These are phyloP conservation scores for Galendromus occidentalis DNA, from an alignment of 1,140 invertebrate species.

Conservation along the genomic window DNA sequence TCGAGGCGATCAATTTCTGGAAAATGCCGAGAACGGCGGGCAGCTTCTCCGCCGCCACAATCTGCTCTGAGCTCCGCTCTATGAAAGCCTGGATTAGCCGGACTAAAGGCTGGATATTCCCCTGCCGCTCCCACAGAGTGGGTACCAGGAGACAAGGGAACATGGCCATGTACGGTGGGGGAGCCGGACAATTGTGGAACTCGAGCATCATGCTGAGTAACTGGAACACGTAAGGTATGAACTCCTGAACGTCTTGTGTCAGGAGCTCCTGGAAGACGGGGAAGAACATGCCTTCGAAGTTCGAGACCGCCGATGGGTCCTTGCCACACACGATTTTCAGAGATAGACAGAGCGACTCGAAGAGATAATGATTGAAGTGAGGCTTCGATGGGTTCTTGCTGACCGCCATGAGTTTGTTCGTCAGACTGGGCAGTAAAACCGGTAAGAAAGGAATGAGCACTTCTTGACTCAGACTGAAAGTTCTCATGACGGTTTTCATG, in stretches of 20 bases:
- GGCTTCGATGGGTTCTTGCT: slow-evolving; percentile 83
- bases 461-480: slow-evolving; percentile 57
- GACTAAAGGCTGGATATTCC: slow-evolving; percentile 75
- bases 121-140: slow-evolving; percentile 70
- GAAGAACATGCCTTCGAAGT: slow-evolving; percentile 75
- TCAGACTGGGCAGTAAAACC: slow-evolving; percentile 57
- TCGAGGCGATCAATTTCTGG: slow-evolving; percentile 86
- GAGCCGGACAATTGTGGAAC: slow-evolving; percentile 39
- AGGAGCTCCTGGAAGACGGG: slow-evolving; percentile 81
- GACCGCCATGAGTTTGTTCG: slow-evolving; percentile 57
- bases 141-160: slow-evolving; percentile 71
- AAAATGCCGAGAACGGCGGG: slow-evolving; percentile 75
- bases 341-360: slow-evolving; percentile 71
- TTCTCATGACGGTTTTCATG: slow-evolving; percentile 89
- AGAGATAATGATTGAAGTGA: slow-evolving; percentile 92
- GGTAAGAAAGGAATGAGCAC: slow-evolving; percentile 55
- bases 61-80: slow-evolving; percentile 45
- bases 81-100: slow-evolving; percentile 68
- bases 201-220: slow-evolving; percentile 77
- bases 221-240: slow-evolving; percentile 94
- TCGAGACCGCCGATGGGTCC: slow-evolving; percentile 51
- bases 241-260: slow-evolving; percentile 83
- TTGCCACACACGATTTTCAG: slow-evolving; percentile 65
- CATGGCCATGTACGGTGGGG: slow-evolving; percentile 64
- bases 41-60: slow-evolving; percentile 45